A percentile compares a stretch with the other conserved stretches of the same genome.
phyloP scores from a whole-genome alignment of 2,888 invertebrate species.

The Synanthedon vespiformis region DNA sequence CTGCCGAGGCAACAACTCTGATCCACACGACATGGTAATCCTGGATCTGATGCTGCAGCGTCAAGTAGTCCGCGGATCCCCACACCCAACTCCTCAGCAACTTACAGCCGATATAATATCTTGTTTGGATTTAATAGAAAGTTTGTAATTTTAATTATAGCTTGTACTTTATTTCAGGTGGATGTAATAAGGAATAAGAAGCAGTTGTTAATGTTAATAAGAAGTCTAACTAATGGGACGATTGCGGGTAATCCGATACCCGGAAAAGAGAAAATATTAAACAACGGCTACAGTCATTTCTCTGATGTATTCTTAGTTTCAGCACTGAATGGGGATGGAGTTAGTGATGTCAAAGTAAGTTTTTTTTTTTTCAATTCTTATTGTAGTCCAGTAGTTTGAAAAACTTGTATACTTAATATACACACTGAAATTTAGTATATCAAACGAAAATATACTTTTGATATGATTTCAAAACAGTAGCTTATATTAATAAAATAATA shows the following conservation, averaged over 20 bases:
- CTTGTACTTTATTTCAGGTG: slow-evolving; percentile 57
- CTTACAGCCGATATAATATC: no score
- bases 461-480: no score
- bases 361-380: not conserved
- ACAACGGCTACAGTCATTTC: slow-evolving; percentile 72
- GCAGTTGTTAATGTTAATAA: slow-evolving; percentile 79
- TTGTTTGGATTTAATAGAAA: not conserved
- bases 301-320: slow-evolving; percentile 93
- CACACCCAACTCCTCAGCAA: no score
- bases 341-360: slow-evolving; percentile 76
- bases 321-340: slow-evolving; percentile 81
- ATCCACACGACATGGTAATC: no score
- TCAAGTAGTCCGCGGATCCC: no score
- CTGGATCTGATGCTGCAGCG: no score
- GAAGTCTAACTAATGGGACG: slow-evolving; percentile 74
- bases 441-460: no score
- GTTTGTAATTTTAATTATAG: not conserved
- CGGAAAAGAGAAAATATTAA: slow-evolving; percentile 18
- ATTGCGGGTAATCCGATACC: slow-evolving; percentile 56
- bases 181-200: slow-evolving; percentile 78
- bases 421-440: no score
- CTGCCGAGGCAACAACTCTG: no score
- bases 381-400: no score
- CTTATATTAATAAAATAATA: no score
- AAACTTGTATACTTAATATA: no score